phyloP scores from a whole-genome alignment of 2,113 vertebrate species.

The Psilopogon haemacephalus region DNA sequence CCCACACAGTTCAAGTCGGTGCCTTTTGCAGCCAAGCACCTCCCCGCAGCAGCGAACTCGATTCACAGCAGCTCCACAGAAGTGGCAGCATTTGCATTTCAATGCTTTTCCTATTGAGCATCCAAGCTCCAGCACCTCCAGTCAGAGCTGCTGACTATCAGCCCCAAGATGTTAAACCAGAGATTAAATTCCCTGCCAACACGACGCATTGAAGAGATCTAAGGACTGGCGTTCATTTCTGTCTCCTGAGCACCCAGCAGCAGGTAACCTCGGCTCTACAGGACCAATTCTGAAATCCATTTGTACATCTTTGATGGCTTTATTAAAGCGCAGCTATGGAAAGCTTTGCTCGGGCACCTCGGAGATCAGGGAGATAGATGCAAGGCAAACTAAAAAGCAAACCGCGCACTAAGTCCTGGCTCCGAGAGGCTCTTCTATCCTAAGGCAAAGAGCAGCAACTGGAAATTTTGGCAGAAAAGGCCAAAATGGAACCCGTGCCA shows the following conservation, averaged over 20 bases:
- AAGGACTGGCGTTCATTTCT: background rate
- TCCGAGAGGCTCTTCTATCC: background rate
- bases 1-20: background rate
- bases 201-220: background rate
- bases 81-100: background rate
- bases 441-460: background rate
- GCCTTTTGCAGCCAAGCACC: background rate
- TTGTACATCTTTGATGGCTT: background rate
- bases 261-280: background rate
- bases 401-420: background rate
- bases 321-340: background rate
- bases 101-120: background rate
- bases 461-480: background rate
- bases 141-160: background rate
- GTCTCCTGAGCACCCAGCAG: background rate
- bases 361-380: background rate
- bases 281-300: background rate
- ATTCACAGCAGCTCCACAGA: background rate
- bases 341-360: background rate
- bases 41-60: background rate
- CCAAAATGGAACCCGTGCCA: background rate
- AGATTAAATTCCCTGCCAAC: background rate
- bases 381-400: background rate
- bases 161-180: background rate
- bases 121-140: background rate